phyloP scores from a whole-genome alignment of 2,113 vertebrate genomes.

The Grammomys surdaster region DNA sequence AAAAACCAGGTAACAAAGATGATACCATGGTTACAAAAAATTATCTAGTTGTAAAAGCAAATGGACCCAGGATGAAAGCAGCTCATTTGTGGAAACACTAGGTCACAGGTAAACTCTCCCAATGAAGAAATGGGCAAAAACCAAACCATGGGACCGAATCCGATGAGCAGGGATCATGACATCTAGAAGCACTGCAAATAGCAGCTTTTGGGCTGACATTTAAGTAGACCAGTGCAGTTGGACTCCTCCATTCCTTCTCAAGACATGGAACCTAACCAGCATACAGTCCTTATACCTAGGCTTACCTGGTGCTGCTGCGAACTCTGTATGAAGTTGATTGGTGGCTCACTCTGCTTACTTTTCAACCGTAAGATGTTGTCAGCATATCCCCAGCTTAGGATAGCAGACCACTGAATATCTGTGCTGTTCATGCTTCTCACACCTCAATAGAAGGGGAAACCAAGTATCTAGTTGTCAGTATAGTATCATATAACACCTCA shows the following conservation, averaged over 20 bases:
- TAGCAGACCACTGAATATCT: conserved; percentile 99
- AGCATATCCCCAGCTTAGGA: conserved; percentile 97
- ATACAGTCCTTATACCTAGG: neutral
- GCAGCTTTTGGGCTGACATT: neutral
- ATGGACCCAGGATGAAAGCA: neutral
- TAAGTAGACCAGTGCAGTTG: neutral
- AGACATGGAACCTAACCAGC: neutral
- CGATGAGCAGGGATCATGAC: neutral
- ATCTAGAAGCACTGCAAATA: neutral
- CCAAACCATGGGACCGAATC: neutral
- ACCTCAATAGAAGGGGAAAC: conserved; percentile 84
- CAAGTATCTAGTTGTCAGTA: neutral
- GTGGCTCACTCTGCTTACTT: conserved; percentile 98
- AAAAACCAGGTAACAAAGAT: neutral
- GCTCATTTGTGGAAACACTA: neutral
- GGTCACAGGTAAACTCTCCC: neutral
- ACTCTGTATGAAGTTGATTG: conserved; percentile 97
- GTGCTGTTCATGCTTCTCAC: conserved; percentile 99
- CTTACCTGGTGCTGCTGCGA: conserved; percentile 96
- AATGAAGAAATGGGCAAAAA: neutral
- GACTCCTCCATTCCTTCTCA: neutral
- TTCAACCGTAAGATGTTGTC: conserved; percentile 97
- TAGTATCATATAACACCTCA: neutral
- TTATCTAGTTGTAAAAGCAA: neutral
- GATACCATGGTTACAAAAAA: neutral